Percentiles rank a stretch among this genome's conserved stretches.
These are phyloP conservation scores for Tupiocoris notatus DNA, from an alignment of 2,888 invertebrate genomes.

Conservation along the genomic window DNA sequence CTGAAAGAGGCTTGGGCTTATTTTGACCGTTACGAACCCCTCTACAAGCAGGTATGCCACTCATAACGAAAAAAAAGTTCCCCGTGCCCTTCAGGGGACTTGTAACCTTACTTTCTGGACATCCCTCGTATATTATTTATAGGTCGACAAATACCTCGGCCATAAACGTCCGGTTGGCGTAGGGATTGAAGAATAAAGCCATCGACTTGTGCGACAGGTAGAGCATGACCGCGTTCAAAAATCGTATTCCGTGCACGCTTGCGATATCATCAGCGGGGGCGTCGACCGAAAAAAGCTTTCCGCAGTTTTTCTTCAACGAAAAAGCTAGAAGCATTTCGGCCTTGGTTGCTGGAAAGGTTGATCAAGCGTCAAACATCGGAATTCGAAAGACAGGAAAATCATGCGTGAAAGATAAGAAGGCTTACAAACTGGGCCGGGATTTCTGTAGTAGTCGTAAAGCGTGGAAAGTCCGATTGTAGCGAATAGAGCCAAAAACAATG, in stretches of 20 bases:
- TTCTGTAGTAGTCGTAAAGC: constrained; percentile 53
- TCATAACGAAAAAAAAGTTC: too few relatives aligned
- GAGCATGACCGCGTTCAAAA: constrained; percentile 64
- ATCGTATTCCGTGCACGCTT: constrained; percentile 66
- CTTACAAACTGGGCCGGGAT: constrained; percentile 24
- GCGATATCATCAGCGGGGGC: constrained; percentile 61
- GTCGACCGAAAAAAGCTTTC: constrained; percentile 58
- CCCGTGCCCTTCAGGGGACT: too few relatives aligned
- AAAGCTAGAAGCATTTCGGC: constrained; percentile 52
- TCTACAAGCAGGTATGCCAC: too few relatives aligned
- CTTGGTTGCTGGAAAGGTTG: constrained; percentile 51
- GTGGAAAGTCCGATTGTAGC: constrained; percentile 54
- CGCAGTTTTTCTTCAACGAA: constrained; percentile 63
- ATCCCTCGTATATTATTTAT: too few relatives aligned
- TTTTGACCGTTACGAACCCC: too few relatives aligned
- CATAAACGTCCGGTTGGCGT: constrained; percentile 65
- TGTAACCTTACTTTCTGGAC: too few relatives aligned
- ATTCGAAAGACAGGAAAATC: constrained; percentile 42
- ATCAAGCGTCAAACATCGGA: too few relatives aligned
- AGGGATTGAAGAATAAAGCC: constrained; percentile 68
- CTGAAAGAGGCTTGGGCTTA: too few relatives aligned
- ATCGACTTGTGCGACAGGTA: constrained; percentile 69
- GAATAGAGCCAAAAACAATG: constrained; percentile 57
- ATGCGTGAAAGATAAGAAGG: neutral
- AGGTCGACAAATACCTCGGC: constrained; percentile 66